Percentiles rank a stretch among this genome's conserved stretches.
These are phyloP conservation scores for Ochropleura plecta DNA, from an alignment of 2,888 invertebrate species.

Conservation along the genomic window DNA sequence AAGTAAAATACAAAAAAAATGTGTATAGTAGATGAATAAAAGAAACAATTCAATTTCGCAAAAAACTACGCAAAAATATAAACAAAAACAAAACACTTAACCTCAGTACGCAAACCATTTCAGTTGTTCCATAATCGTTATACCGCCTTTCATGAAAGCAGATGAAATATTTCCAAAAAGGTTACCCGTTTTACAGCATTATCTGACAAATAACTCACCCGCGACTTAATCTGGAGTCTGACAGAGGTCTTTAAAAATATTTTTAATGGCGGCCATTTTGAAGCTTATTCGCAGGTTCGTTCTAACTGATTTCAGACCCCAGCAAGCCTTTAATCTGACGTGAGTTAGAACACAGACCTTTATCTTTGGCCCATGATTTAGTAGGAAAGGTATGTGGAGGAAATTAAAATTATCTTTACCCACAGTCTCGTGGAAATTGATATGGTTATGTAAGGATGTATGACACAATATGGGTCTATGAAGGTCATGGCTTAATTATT, in stretches of 20 bases:
- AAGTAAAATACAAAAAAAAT: no score
- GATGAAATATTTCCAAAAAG: slow-evolving; percentile 61
- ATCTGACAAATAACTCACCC: slow-evolving; percentile 70
- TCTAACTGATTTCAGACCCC: slow-evolving; percentile 72
- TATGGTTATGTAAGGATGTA: slow-evolving; percentile 5
- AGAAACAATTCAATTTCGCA: background rate
- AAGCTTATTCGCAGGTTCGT: slow-evolving; percentile 65
- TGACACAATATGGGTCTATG: slow-evolving; percentile 10
- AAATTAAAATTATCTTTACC: slow-evolving; percentile 33
- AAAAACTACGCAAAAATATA: background rate
- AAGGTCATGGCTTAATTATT: slow-evolving; percentile 13
- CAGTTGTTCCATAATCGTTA: slow-evolving; percentile 46
- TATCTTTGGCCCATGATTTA: slow-evolving; percentile 73
- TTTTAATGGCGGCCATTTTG: slow-evolving; percentile 66
- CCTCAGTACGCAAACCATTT: slow-evolving; percentile 16
- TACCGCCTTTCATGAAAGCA: slow-evolving; percentile 54
- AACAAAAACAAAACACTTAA: slow-evolving; percentile 23
- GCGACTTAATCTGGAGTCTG: slow-evolving; percentile 68
- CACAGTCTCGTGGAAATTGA: slow-evolving; percentile 5
- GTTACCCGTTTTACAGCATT: slow-evolving; percentile 52
- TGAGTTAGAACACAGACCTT: slow-evolving; percentile 73
- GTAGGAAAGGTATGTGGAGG: slow-evolving; percentile 46
- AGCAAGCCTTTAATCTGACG: slow-evolving; percentile 73
- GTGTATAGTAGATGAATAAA: no score
- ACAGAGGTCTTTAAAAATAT: slow-evolving; percentile 72